phyloP scores from a whole-genome alignment of 2,888 invertebrate species.

The Phaedon cochleariae region DNA sequence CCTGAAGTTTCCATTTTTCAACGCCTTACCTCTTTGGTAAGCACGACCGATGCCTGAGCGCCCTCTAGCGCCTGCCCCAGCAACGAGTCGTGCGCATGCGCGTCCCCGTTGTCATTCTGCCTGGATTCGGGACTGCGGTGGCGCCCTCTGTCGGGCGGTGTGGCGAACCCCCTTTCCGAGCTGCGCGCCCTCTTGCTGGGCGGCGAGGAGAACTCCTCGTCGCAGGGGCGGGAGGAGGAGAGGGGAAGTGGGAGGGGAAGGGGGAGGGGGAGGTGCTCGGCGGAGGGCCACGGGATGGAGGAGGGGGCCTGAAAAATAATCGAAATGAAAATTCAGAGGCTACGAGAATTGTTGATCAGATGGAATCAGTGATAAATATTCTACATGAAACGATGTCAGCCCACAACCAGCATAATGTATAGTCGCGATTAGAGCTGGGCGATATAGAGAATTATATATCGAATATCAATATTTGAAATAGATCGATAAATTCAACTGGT shows the following conservation, averaged over 20 bases:
- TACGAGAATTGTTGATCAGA: no score
- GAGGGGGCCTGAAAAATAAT: conserved; percentile 64
- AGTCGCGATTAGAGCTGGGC: no score
- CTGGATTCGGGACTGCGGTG: no score
- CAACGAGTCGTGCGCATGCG: conserved; percentile 70
- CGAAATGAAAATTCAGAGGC: no score
- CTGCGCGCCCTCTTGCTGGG: conserved; percentile 77
- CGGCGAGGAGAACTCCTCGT: conserved; percentile 70
- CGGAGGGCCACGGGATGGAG: conserved; percentile 71
- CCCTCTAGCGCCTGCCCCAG: conserved; percentile 82
- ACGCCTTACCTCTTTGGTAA: conserved; percentile 61
- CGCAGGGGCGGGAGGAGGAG: no score
- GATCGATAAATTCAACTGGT: no score
- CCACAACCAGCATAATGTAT: no score
- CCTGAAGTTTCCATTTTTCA: no score
- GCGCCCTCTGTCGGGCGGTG: conserved; percentile 63
- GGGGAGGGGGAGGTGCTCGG: conserved; percentile 44
- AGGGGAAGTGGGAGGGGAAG: background rate
- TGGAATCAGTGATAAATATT: no score
- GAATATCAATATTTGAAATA: no score
- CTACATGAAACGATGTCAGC: no score
- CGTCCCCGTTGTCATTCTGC: conserved; percentile 65
- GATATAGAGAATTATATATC: no score
- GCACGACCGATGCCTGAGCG: conserved; percentile 58
- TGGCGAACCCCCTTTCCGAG: conserved; percentile 63